phyloP scores from a whole-genome alignment of 2,888 invertebrate species.

The Pterostichus niger region DNA sequence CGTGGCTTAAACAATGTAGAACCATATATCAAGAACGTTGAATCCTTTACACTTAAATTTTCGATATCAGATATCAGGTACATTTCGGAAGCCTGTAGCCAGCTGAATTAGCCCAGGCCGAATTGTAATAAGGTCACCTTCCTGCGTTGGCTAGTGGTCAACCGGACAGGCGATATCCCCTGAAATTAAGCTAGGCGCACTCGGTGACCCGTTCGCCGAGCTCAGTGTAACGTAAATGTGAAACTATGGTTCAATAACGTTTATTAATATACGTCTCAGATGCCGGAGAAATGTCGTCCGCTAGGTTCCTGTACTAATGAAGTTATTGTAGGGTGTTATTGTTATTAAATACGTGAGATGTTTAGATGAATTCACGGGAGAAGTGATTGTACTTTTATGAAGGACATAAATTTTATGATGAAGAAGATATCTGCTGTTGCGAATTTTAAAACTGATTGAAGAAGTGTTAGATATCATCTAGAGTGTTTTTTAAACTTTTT shows the following conservation, averaged over 20 bases:
- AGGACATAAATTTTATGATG: neutral
- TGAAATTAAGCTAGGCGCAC: conserved; percentile 7
- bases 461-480: too few species aligned
- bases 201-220: neutral
- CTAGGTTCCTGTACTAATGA: conserved; percentile 3
- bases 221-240: conserved; percentile 2
- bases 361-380: neutral
- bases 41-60: too few species aligned
- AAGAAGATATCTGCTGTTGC: too few species aligned
- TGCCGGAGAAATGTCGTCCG: neutral
- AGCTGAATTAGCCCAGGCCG: too few species aligned
- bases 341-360: conserved; percentile 34
- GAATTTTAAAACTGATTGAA: too few species aligned
- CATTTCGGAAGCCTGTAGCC: too few species aligned
- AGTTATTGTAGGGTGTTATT: conserved; percentile 13
- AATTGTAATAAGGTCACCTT: too few species aligned
- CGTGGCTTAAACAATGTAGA: too few species aligned
- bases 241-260: conserved; percentile 27
- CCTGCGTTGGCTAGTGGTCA: neutral
- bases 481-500: too few species aligned
- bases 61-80: too few species aligned
- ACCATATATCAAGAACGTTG: too few species aligned
- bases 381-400: neutral
- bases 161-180: neutral
- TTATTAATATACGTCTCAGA: conserved; percentile 28